Conservation (phyloP, 2,113 vertebrate genomes). For the Atherinomorus stipes region DNA sequence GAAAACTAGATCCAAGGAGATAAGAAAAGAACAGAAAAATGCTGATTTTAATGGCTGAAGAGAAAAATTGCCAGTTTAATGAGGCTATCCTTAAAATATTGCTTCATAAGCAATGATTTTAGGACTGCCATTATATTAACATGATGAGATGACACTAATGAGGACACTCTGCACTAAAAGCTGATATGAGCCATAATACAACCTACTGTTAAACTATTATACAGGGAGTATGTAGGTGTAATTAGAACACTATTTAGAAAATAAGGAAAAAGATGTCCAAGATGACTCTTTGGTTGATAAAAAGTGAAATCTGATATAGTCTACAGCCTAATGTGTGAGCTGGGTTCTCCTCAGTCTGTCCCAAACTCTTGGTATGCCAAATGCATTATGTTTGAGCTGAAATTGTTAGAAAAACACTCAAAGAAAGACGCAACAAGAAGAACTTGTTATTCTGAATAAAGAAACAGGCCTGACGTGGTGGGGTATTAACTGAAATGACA, state of each 20-base stretch:
- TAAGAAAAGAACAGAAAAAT: no score
- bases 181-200: slow-evolving; percentile 12
- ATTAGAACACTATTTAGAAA: slow-evolving; percentile 40
- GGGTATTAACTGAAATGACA: slow-evolving; percentile 49
- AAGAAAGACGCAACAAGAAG: slow-evolving; percentile 25
- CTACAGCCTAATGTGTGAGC: slow-evolving; percentile 20
- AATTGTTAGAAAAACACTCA: not conserved
- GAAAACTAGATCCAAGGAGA: not conserved
- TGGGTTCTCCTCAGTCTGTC: slow-evolving; percentile 31
- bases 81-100: slow-evolving; percentile 29
- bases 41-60: not conserved
- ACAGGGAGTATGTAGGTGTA: slow-evolving; percentile 14
- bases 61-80: slow-evolving; percentile 4
- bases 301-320: slow-evolving; percentile 25
- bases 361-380: slow-evolving; percentile 35
- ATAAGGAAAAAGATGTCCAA: slow-evolving; percentile 10
- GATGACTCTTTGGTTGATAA: slow-evolving; percentile 3
- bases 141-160: slow-evolving; percentile 36
- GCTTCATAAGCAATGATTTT: slow-evolving; percentile 23
- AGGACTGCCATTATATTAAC: slow-evolving; percentile 32
- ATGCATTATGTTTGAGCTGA: slow-evolving; percentile 16
- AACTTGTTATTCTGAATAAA: slow-evolving; percentile 27
- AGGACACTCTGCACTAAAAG: slow-evolving; percentile 26
- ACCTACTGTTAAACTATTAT: slow-evolving; percentile 15
- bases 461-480: slow-evolving; percentile 39